phyloP scores from a whole-genome alignment of 2,888 invertebrate species.

The Druceiella hillmani region DNA sequence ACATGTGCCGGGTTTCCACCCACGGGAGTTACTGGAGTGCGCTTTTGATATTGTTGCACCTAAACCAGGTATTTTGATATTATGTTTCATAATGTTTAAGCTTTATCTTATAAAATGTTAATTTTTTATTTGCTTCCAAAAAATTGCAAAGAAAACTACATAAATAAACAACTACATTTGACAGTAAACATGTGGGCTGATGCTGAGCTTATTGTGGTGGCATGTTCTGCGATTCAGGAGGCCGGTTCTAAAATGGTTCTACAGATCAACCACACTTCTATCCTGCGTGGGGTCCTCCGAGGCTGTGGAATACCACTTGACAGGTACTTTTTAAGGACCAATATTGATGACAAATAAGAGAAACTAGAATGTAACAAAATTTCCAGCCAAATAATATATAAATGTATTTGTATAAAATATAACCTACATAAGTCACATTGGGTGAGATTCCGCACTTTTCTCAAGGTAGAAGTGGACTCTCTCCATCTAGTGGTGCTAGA shows the following conservation, averaged over 20 bases:
- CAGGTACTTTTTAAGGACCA: no score
- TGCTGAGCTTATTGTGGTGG: constrained; percentile 77
- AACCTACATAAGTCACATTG: no score
- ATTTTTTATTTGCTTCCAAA: constrained; percentile 4
- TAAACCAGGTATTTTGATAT: constrained; percentile 58
- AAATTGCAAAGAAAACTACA: neutral
- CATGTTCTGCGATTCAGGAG: constrained; percentile 49
- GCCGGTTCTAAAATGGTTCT: constrained; percentile 57
- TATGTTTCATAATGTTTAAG: no score
- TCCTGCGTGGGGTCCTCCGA: constrained; percentile 70
- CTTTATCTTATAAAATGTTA: no score
- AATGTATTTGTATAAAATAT: no score
- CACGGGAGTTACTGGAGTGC: constrained; percentile 84
- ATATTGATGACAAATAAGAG: no score
- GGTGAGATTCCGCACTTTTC: no score
- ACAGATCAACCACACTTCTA: constrained; percentile 72
- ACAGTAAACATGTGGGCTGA: constrained; percentile 70
- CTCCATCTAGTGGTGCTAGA: no score
- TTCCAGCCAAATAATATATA: no score
- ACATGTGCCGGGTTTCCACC: constrained; percentile 76
- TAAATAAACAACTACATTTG: constrained; percentile 5
- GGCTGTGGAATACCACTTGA: constrained; percentile 74
- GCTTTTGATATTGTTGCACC: constrained; percentile 90
- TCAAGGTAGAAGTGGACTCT: no score
- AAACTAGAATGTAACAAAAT: no score